A percentile compares a stretch with the other conserved stretches of the same genome.
These are phyloP conservation scores for Sitta europaea DNA, from an alignment of 2,113 vertebrate genomes.

Conservation along the genomic window DNA sequence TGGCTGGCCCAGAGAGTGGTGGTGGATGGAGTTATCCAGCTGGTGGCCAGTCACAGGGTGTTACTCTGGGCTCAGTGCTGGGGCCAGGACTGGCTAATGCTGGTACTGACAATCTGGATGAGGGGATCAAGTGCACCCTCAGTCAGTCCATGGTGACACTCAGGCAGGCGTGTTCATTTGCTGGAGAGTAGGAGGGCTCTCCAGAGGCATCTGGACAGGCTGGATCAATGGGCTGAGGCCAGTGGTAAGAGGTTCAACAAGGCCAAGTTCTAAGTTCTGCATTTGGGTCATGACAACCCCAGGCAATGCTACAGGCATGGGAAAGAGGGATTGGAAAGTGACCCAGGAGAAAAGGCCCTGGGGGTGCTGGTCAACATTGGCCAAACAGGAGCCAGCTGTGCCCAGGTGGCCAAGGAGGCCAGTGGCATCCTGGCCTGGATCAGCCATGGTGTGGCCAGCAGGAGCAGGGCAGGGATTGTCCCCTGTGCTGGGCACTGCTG, in stretches of 20 bases:
- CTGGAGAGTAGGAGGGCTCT: neutral
- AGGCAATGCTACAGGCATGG: accelerated
- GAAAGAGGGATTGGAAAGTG: neutral
- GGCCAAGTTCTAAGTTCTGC: neutral
- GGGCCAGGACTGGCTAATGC: too few species aligned
- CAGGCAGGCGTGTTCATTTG: neutral
- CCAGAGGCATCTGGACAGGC: neutral
- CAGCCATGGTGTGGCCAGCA: neutral
- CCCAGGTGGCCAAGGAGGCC: neutral
- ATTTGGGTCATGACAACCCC: neutral
- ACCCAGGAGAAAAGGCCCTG: accelerated
- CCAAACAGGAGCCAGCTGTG: neutral
- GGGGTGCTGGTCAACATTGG: accelerated
- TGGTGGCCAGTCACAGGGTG: neutral
- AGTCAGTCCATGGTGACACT: neutral
- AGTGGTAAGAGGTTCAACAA: neutral
- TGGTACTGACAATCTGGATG: neutral
- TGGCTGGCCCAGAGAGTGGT: neutral
- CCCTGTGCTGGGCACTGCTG: accelerated
- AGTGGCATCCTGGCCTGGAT: neutral
- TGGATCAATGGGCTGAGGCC: neutral
- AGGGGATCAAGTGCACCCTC: neutral
- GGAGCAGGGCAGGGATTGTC: accelerated
- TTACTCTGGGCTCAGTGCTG: neutral
- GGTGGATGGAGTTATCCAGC: neutral